phyloP scores from a whole-genome alignment of 2,113 vertebrate genomes.

The Leptodactylus fuscus region DNA sequence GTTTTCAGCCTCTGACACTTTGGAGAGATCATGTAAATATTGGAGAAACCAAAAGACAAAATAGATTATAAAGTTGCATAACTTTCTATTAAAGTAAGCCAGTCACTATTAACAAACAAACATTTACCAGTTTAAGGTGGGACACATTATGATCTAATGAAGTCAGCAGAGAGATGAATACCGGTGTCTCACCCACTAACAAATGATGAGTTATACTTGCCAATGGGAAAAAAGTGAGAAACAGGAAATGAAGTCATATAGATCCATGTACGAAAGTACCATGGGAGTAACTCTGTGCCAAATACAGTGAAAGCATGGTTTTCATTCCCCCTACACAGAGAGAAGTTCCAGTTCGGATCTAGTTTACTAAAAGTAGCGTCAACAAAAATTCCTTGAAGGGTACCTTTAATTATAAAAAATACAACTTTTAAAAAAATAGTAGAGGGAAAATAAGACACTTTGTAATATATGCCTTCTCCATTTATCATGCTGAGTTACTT shows the following conservation, averaged over 20 bases:
- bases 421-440: too few relatives aligned
- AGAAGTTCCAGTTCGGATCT: too few relatives aligned
- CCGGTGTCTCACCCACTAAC: not conserved
- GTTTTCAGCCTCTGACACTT: not conserved
- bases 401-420: too few relatives aligned
- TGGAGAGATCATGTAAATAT: not conserved
- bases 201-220: not conserved
- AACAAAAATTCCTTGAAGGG: too few relatives aligned
- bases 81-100: not conserved
- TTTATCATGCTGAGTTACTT: too few relatives aligned
- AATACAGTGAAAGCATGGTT: not conserved
- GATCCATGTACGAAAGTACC: not conserved
- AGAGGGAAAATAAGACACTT: too few relatives aligned
- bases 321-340: too few relatives aligned
- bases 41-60: not conserved
- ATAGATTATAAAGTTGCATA: not conserved
- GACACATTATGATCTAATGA: not conserved
- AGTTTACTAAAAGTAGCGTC: too few relatives aligned
- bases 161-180: not conserved
- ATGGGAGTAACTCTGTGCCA: not conserved
- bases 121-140: not conserved
- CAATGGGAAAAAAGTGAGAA: not conserved
- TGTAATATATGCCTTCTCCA: too few relatives aligned
- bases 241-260: constrained; percentile 10
- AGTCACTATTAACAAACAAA: not conserved